Base-by-base conservation (phyloP, 2,113 vertebrate species). In the Apteryx mantelli region DNA sequence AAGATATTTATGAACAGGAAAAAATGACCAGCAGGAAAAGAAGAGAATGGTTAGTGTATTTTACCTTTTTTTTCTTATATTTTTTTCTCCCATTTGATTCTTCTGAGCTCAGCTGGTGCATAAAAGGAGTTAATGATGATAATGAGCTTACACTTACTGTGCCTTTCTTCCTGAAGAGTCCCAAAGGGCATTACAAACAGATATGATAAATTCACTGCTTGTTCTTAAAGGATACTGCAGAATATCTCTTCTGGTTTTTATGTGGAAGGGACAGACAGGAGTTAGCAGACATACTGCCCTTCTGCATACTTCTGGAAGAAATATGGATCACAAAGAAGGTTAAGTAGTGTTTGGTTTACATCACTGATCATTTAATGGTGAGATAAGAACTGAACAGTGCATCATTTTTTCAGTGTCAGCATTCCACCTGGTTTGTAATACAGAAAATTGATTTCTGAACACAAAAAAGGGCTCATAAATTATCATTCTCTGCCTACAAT, bases 121-220 rank as follows among this genome's bases (percentile, higher is more conserved):
- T 92, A 89, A 97, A 97, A 96, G 91, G 84, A 96, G 80, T 95
- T 97, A 98, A 97, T 95, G 97, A 96, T 94, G 93, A 90, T 98
- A 98, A 98, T 93, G 97, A 97, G 95, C 88, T 97, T 97, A 94
- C 85, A 92, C 91, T 96, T 93, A 93, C 75, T 69, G 83, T 1
- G 55, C 84, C 91, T 92, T 94, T 93, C 86, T 94, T 97, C 82
- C 88, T 97, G 91, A 96, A 95, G 86, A 75, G 73, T 97, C 97
- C 97, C 97, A 93, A 80, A 88, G 95, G 94, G 48, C 70, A 58
- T 95, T 91, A 80, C 90, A 94, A 97, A 83, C 83, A 97, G 90
- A 85, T 77, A 95, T 26, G 58, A 96, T 93, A 95, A 96, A 95
- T 93, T 92, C 64, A 77, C 53, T 92, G 42, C 40, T 91, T 94